Percentiles rank a stretch among this genome's conserved stretches.
These are phyloP conservation scores for Setophaga coronata DNA, from an alignment of 2,113 vertebrate species.

Conservation along the genomic window DNA sequence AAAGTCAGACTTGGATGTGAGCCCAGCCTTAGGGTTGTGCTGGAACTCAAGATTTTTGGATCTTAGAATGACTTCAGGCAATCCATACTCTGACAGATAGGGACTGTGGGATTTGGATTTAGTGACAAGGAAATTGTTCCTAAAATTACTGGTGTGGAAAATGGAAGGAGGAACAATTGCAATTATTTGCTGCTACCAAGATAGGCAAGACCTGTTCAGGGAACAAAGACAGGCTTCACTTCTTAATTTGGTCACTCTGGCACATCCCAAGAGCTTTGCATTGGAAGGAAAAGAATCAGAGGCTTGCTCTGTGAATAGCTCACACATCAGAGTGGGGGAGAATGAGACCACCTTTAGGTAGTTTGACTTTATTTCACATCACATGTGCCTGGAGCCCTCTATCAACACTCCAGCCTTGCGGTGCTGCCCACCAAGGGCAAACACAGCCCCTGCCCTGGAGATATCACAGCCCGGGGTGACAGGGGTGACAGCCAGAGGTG, in stretches of 20 bases:
- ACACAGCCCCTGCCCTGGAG: background rate
- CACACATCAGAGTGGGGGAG: background rate
- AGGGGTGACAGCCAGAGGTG: background rate
- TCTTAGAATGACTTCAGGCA: background rate
- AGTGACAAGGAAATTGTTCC: background rate
- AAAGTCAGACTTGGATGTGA: background rate
- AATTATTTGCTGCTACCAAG: background rate
- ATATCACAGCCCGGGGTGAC: rapidly evolving
- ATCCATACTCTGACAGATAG: background rate
- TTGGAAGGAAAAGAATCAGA: background rate
- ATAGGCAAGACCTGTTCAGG: background rate
- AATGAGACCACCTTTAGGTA: background rate
- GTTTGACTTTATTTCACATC: background rate
- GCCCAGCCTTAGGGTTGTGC: background rate
- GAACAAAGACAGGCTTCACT: background rate
- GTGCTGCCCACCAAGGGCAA: background rate
- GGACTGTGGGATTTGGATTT: background rate
- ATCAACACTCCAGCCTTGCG: background rate
- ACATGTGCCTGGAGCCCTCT: background rate
- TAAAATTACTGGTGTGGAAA: background rate
- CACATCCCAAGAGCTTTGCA: background rate
- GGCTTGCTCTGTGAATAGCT: background rate
- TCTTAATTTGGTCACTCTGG: slow-evolving; percentile 1
- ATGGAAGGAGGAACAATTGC: background rate
- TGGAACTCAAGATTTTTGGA: background rate